Evolutionary conservation across 2,797 vertebrate species (phyloP), one percentile per base, ranked within the genome.

Genomic region (Sphenopsis melanotis): DNA sequence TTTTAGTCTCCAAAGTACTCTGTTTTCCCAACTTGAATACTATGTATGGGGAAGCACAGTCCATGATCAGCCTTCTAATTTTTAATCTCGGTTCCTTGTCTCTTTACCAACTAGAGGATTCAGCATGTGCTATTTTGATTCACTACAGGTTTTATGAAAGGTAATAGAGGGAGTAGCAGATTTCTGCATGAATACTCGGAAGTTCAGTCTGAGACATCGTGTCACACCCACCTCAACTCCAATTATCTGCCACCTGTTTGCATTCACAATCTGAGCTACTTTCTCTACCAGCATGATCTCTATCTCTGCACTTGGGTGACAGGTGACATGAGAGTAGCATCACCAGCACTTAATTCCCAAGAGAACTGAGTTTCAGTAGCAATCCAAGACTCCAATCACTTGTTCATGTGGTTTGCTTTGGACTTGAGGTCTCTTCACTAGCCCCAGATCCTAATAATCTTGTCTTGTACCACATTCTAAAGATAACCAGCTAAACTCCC

Each of bases 261-360:
- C 22, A 50, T 36, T 68, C 50, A 69, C 27, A 61, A 4, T 52
- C 36, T 22, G 20, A 92, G 10, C 24, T 64, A 5, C 15, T n/a
- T 42, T 26, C 18, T 83, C n/a, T 64, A 10, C 30, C 5, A 37
- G 10, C 24, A 18, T 9, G 5, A 11, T 49, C 15, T 79, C 47
- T 65, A 23, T 8, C n/a, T 82, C 46, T 24, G 29, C 24, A 23
- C 14, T 36, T 65, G n/a, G 9, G 24, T 61, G 78, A 39, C 3
- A 5, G 2, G 3, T 46, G 39, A 19, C 39, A 19, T 10, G 11
- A 63, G 6, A 69, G 6, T 29, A 42, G 2, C 3, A 1, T 32
- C n/a, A 29, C 5, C 32, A 53, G 8, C 15, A 41, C 16, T 44
- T 50, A 36, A 47, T 24, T 83, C 30, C 7, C 24, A 69, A 55